Conservation (phyloP, 2,113 vertebrate genomes). For the Ictalurus punctatus region DNA sequence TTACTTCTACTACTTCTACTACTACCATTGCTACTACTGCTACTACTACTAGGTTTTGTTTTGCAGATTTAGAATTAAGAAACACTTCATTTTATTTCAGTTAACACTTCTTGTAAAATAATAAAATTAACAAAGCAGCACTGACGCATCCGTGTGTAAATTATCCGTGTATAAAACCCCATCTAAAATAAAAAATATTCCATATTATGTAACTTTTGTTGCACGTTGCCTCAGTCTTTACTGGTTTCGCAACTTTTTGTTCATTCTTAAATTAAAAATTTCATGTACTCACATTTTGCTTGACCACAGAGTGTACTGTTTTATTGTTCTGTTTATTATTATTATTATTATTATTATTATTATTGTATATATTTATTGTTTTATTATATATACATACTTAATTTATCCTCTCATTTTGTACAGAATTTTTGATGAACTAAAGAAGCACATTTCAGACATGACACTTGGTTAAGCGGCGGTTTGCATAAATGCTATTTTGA, state of each 20-base stretch:
- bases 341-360: too few species aligned
- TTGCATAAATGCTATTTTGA: neutral
- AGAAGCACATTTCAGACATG: neutral
- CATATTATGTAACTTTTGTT: neutral
- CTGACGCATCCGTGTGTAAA: neutral
- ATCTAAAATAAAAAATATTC: neutral
- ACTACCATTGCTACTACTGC: too few species aligned
- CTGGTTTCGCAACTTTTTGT: neutral
- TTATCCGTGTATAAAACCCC: neutral
- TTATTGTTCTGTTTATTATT: neutral
- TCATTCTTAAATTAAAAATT: neutral
- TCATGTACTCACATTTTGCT: neutral
- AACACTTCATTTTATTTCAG: neutral
- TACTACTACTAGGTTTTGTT: too few species aligned
- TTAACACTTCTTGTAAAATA: neutral
- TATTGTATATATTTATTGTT: neutral
- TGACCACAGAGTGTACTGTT: neutral
- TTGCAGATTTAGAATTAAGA: neutral
- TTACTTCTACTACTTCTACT: too few species aligned
- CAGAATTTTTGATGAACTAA: neutral
- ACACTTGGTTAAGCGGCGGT: neutral
- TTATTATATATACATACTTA: neutral
- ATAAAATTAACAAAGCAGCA: neutral
- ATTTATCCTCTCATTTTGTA: neutral
- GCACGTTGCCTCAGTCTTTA: neutral